A percentile compares a stretch with the other conserved stretches of the same genome.
These are phyloP conservation scores for Cabera pusaria DNA, from an alignment of 2,888 invertebrate genomes.

Conservation along the genomic window DNA sequence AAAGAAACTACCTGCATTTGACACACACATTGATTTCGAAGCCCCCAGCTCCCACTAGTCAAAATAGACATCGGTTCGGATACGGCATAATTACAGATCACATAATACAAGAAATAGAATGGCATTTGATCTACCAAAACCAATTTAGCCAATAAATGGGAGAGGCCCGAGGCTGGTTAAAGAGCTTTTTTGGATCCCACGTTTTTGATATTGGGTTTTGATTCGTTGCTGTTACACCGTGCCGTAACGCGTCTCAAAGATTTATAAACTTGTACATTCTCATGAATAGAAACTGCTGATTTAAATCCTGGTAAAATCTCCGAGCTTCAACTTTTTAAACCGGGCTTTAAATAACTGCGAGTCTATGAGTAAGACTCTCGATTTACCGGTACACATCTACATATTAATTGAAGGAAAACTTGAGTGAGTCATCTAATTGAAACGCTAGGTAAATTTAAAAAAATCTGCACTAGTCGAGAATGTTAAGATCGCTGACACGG, in stretches of 20 bases:
- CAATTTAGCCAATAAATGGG: slow-evolving; percentile 53
- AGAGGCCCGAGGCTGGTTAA: slow-evolving; percentile 36
- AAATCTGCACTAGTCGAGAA: slow-evolving; percentile 10
- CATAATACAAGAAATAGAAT: slow-evolving; percentile 47
- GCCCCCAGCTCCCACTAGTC: slow-evolving; percentile 10
- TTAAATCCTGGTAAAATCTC: too few species aligned
- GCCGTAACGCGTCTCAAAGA: slow-evolving; percentile 25
- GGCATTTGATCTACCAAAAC: slow-evolving; percentile 54
- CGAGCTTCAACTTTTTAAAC: slow-evolving; percentile 8
- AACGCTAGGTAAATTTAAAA: slow-evolving; percentile 12
- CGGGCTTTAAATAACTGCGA: slow-evolving; percentile 13
- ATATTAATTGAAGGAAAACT: slow-evolving; percentile 21
- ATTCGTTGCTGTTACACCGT: slow-evolving; percentile 38
- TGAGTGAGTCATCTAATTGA: slow-evolving; percentile 20
- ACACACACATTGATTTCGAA: slow-evolving; percentile 9
- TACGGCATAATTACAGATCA: slow-evolving; percentile 50
- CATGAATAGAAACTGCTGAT: too few species aligned
- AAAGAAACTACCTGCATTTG: slow-evolving; percentile 8
- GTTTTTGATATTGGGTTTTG: slow-evolving; percentile 29
- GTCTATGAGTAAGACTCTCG: slow-evolving; percentile 11
- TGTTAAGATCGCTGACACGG: slow-evolving; percentile 8
- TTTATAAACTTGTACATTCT: too few species aligned
- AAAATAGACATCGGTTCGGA: slow-evolving; percentile 38
- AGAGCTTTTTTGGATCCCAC: slow-evolving; percentile 37
- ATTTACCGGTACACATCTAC: slow-evolving; percentile 15